Conservation (phyloP, 2,797 vertebrate species). For the Remorina albescens region DNA sequence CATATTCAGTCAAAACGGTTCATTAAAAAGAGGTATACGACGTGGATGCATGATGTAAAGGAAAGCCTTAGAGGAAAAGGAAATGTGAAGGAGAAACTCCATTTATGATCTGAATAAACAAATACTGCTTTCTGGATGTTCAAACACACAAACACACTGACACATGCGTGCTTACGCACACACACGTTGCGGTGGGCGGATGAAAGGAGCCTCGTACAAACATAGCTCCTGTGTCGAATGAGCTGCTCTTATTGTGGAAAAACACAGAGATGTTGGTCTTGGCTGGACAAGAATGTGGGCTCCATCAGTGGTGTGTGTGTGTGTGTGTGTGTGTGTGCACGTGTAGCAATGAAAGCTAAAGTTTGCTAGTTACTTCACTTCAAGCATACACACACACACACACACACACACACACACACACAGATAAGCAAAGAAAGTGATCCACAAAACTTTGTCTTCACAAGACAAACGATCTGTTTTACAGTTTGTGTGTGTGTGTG, state of each 20-base stretch:
- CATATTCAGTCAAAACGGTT: constrained; percentile 2
- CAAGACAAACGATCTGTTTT: constrained; percentile 52
- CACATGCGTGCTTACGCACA: constrained; percentile 21
- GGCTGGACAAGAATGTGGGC: constrained; percentile 73
- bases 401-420: constrained; percentile 3
- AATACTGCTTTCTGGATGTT: constrained; percentile 59
- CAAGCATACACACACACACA: constrained; percentile 17
- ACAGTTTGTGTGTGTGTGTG: constrained; percentile 14
- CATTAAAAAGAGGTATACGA: constrained; percentile 4
- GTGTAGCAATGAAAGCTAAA: constrained; percentile 23
- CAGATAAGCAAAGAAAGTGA: constrained; percentile 22
- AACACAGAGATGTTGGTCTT: constrained; percentile 81
- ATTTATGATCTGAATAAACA: constrained; percentile 63
- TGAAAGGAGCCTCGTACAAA: constrained; percentile 76
- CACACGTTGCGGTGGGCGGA: constrained; percentile 66
- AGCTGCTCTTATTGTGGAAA: constrained; percentile 76
- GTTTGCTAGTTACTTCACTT: constrained; percentile 47
- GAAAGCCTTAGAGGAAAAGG: constrained; percentile 7
- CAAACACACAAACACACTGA: constrained; percentile 32
- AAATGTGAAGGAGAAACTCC: constrained; percentile 42
- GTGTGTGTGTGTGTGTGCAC: constrained; percentile 23
- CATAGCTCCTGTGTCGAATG: constrained; percentile 70
- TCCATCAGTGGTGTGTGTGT: constrained; percentile 18
- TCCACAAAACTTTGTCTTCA: background rate
- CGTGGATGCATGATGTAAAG: constrained; percentile 16